These are phyloP conservation scores for Pavo muticus DNA, from an alignment of 2,113 vertebrate genomes.

Conservation along the genomic window DNA sequence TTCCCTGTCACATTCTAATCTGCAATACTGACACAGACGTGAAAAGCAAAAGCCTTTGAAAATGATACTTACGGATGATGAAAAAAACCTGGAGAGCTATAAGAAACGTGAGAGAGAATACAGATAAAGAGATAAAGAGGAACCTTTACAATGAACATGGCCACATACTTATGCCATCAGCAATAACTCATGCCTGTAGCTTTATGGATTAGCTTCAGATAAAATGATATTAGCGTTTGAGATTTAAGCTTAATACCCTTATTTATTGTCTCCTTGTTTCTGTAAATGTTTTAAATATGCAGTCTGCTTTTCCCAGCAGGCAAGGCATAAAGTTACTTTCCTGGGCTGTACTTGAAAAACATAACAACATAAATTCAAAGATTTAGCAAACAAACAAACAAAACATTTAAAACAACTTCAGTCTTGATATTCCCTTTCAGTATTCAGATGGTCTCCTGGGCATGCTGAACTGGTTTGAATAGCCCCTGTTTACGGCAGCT, in stretches of 20 bases:
- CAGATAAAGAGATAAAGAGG: constrained; percentile 74
- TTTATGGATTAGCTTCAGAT: constrained; percentile 50
- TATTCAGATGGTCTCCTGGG: not conserved
- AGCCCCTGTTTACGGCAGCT: not conserved
- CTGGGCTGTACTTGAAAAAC: not conserved
- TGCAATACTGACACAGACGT: constrained; percentile 72
- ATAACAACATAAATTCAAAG: not conserved
- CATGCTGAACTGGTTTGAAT: not conserved
- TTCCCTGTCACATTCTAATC: constrained; percentile 77
- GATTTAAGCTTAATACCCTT: not conserved
- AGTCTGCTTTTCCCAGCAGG: constrained; percentile 10
- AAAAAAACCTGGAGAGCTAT: constrained; percentile 71
- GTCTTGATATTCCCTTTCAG: not conserved
- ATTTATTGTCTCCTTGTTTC: constrained; percentile 6
- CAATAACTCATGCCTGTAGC: constrained; percentile 51
- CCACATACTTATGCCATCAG: constrained; percentile 48
- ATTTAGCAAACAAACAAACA: not conserved
- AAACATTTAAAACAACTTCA: not conserved
- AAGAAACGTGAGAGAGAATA: constrained; percentile 49
- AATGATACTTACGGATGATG: constrained; percentile 74
- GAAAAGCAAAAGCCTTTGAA: constrained; percentile 82
- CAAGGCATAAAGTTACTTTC: not conserved
- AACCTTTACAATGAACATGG: constrained; percentile 30
- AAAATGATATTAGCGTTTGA: constrained; percentile 10
- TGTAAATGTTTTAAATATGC: not conserved